Evolutionary conservation across 2,888 invertebrate genomes (phyloP), one percentile per base, ranked within the genome.

Genomic region (Prosopocoilus inquinatus): DNA sequence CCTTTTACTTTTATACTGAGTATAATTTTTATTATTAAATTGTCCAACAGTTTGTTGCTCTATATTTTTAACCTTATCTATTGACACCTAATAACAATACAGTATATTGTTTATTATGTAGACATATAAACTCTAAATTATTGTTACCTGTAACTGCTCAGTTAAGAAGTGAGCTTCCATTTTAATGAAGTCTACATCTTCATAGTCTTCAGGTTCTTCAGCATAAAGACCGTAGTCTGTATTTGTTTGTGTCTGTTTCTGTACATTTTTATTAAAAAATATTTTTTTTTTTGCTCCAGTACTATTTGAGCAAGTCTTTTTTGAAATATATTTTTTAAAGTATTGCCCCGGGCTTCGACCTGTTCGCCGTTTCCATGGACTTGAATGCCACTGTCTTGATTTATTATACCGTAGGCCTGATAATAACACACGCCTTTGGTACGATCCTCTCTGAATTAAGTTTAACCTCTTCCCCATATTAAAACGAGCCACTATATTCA

Each of bases 381-480:
- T 50, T 36, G 3, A 9, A 8, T 34, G 48, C 53, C 53, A 53
- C 20, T 13, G 12, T n/a, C 7, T 15, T 11, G 41, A 28, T 28
- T 51, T 38, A 47, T 70, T 70, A 55, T 64, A 69, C n/a, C 66
- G 64, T 9, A 71, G 52, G 4, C 63, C 68, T 4, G 71, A 64
- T 9, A 67, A 67, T 5, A 58, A 48, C 34, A 65, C 67, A 44
- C 70, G 60, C 9, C 53, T 63, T 61, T 67, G 60, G 46, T 70
- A 73, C 3, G 62, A 63, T 9, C 65, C 48, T 48, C 55, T 62
- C 47, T 55, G 38, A 9, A 61, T 34, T 58, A 61, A 65, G 53
- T 72, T 68, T 8, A 66, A 64, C 49, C 68, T 41, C 61, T 70
- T 72, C 1, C 70, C 71, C 2, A 67, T 67, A 3, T 62, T 58